Base-by-base conservation (phyloP, 2,113 vertebrate species). In the Neoarius graeffei region DNA sequence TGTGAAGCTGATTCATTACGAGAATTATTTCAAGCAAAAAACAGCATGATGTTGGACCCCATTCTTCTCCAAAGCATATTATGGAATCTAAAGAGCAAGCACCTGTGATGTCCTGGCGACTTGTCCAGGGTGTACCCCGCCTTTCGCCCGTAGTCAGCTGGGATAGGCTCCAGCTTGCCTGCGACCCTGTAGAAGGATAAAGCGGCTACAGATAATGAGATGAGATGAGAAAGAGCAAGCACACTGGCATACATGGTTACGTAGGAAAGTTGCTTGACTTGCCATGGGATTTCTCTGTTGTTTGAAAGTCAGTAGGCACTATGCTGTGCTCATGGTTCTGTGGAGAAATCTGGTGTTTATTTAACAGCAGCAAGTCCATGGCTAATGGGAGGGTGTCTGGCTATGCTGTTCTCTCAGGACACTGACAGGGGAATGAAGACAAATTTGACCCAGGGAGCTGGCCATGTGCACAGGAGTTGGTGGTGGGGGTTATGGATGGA, bases 381-480 rank as follows among this genome's bases (percentile, higher is more conserved):
- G 74, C 50, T 89, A 76, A 88, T 89, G 69, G 52, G 67, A 77
- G 81, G 52, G 81, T 82, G 87, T 89, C 84, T 89, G 86, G 35
- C 48, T 62, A 17, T 25, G 66, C 64, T 84, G 25, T 30, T 62
- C 83, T 88, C 80, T 89, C 86, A 83, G 86, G 85, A 87, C 88
- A 25, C 66, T 71, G 76, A 87, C 83, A 85, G 67, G 69, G 87
- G 89, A 93, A 89, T 85, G 71, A 93, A 92, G 93, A 94, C 91
- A 91, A 86, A 91, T 92, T 92, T 91, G 90, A 92, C 91, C 86
- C 81, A 89, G 88, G 71, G 76, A 83, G 79, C 88, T 69, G 17
- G 25, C 82, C 90, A 89, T 93, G 93, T 94, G 88, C 76, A 91
- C 89, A 94, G 89, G 88, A 90, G 89, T 48, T 85, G 83, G 20